phyloP scores from a whole-genome alignment of 1,140 invertebrate genomes.

The Penaeus indicus region DNA sequence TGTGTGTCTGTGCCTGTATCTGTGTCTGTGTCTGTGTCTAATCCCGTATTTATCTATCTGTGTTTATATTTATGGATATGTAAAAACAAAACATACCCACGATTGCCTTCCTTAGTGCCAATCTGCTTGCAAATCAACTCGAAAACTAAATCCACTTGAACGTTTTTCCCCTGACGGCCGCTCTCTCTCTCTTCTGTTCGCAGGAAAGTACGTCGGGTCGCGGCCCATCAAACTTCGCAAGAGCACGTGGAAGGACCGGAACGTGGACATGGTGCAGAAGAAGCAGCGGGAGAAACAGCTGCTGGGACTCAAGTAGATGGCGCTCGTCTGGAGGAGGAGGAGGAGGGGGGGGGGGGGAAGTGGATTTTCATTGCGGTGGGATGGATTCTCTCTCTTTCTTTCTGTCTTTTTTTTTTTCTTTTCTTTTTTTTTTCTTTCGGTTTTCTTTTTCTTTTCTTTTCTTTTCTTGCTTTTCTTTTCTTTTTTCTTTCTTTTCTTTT shows the following conservation, averaged over 20 bases:
- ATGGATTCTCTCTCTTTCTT: background rate
- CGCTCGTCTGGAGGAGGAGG: too few species aligned
- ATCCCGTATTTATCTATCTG: background rate
- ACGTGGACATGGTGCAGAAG: conserved; percentile 92
- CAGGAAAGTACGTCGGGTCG: conserved; percentile 95
- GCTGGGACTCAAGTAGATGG: conserved; percentile 59
- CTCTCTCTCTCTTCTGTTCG: conserved; percentile 35
- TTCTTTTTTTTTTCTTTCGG: background rate
- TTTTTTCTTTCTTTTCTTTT: background rate
- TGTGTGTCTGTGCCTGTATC: conserved; percentile 26
- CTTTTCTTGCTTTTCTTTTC: background rate
- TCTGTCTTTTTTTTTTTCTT: too few species aligned
- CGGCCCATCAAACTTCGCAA: conserved; percentile 97
- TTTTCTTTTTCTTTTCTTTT: background rate
- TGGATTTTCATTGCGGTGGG: background rate
- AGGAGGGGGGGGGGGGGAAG: background rate
- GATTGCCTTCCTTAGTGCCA: too few species aligned
- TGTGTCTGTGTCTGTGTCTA: conserved; percentile 1
- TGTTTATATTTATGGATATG: conserved; percentile 43
- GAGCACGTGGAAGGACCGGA: conserved; percentile 95
- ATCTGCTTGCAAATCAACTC: background rate
- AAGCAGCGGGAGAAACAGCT: conserved; percentile 77
- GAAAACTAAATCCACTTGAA: background rate
- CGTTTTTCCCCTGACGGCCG: background rate
- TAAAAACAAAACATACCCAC: conserved; percentile 26